A percentile compares a stretch with the other conserved stretches of the same genome.
Conservation (phyloP, 2,888 invertebrate species). For the Cotesia congregata region DNA sequence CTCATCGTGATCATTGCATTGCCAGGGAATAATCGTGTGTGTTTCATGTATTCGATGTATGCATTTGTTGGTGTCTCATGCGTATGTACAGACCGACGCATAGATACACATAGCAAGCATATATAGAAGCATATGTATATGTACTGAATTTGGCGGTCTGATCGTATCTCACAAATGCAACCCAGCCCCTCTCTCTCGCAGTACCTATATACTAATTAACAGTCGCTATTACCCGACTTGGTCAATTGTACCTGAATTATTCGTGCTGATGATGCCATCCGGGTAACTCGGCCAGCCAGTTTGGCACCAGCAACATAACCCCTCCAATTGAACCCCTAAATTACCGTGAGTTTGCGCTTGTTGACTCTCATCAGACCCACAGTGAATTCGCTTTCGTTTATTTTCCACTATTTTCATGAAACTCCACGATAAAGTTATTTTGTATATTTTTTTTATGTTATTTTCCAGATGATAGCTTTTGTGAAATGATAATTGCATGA, state of each 20-base stretch:
- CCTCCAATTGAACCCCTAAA: constrained; percentile 29
- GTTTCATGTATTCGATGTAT: constrained; percentile 14
- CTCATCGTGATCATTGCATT: constrained; percentile 15
- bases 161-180: constrained; percentile 51
- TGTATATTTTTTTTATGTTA: background rate
- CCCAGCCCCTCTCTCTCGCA: constrained; percentile 24
- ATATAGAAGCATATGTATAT: background rate
- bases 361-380: constrained; percentile 22
- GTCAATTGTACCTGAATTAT: constrained; percentile 61
- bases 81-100: background rate
- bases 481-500: background rate
- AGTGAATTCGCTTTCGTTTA: background rate
- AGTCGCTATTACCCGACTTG: constrained; percentile 56
- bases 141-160: constrained; percentile 10
- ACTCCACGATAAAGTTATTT: background rate
- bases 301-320: constrained; percentile 18
- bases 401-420: constrained; percentile 24
- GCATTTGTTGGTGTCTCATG: constrained; percentile 13
- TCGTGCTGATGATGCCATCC: constrained; percentile 50
- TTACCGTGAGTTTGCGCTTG: constrained; percentile 19
- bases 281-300: constrained; percentile 21
- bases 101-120: background rate
- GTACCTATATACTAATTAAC: constrained; percentile 55
- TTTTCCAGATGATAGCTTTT: background rate
- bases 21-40: background rate